Conservation (phyloP, 1,140 invertebrate genomes). For the Eulimnadia texana region DNA sequence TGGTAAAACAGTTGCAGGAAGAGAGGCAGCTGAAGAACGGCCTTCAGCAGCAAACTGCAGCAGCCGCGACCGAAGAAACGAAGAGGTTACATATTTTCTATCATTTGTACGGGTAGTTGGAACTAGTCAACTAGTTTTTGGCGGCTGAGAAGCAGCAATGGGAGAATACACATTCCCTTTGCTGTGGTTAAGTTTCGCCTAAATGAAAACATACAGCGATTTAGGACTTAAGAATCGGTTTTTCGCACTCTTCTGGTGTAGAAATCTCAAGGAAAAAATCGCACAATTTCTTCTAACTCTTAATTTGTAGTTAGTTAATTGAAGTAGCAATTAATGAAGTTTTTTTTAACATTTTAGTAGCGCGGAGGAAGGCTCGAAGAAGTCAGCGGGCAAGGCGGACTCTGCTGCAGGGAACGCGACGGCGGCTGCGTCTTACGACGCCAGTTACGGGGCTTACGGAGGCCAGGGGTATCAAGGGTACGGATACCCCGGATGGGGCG, state of each 20-base stretch:
- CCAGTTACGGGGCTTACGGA: background rate
- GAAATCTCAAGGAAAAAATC: too few species aligned
- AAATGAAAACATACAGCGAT: background rate
- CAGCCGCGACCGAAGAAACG: background rate
- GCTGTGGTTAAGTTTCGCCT: background rate
- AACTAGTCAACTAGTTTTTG: background rate
- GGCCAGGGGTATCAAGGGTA: background rate
- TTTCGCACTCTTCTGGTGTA: too few species aligned
- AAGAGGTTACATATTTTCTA: background rate
- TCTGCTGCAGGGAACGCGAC: background rate
- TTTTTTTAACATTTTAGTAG: too few species aligned
- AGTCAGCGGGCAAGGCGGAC: background rate
- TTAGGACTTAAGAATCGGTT: too few species aligned
- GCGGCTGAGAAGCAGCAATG: background rate
- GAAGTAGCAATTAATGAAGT: too few species aligned
- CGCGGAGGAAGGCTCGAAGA: background rate
- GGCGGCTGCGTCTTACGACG: background rate
- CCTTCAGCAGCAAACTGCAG: background rate
- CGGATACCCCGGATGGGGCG: background rate
- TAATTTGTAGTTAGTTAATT: too few species aligned
- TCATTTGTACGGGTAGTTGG: too few species aligned
- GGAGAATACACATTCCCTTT: background rate
- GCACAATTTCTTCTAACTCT: too few species aligned
- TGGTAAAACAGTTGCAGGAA: slow-evolving; percentile 8
- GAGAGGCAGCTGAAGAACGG: background rate